phyloP scores from a whole-genome alignment of 2,797 vertebrate genomes.

The Lagocephalus sceleratus region DNA sequence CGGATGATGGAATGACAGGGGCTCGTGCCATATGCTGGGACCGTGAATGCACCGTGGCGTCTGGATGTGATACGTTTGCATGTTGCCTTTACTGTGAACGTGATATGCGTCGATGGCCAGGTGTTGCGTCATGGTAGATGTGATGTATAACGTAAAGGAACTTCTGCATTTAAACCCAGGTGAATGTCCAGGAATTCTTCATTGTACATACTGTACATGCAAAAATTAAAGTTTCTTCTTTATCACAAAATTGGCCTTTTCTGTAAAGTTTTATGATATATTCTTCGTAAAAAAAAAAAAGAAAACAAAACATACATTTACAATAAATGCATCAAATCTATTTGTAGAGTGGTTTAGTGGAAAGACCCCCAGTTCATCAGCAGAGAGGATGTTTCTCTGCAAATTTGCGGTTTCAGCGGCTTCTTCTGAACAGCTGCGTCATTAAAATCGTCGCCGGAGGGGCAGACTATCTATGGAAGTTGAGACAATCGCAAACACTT shows the following conservation, averaged over 20 bases:
- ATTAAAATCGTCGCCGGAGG: constrained; percentile 4
- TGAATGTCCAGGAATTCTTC: constrained; percentile 44
- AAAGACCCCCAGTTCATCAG: too few species aligned
- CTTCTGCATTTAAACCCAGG: constrained; percentile 49
- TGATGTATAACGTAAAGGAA: constrained; percentile 41
- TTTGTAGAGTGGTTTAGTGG: too few species aligned
- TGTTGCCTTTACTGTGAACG: constrained; percentile 21
- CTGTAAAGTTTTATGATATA: not conserved
- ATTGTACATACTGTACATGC: constrained; percentile 69
- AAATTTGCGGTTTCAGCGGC: too few species aligned
- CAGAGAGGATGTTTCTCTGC: too few species aligned
- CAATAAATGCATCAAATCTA: too few species aligned
- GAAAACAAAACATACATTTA: too few species aligned
- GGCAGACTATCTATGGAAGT: not conserved
- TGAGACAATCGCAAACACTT: not conserved
- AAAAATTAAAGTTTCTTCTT: constrained; percentile 67
- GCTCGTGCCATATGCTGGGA: constrained; percentile 1
- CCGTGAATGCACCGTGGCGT: constrained; percentile 4
- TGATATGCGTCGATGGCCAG: constrained; percentile 24
- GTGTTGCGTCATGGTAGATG: constrained; percentile 36
- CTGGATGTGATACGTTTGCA: constrained; percentile 15
- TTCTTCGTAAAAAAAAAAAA: not conserved
- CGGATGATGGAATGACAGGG: not conserved
- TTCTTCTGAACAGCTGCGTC: too few species aligned
- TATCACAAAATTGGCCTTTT: constrained; percentile 25